Base-by-base conservation (phyloP, 2,113 vertebrate genomes). In the Rostratula benghalensis region DNA sequence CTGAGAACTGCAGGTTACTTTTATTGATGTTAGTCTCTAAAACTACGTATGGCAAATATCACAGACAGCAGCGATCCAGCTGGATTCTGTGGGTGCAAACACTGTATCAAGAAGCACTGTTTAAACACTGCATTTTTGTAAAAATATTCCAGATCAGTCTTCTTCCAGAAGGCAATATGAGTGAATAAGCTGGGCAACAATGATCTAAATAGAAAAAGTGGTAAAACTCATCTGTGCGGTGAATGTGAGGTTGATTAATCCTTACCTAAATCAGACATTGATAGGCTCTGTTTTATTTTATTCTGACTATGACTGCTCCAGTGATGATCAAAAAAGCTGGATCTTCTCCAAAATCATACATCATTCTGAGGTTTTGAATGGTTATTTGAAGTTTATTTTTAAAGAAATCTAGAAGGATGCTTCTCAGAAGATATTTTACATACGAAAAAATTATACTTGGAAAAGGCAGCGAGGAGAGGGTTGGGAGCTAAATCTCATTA, bases 1-100 rank as follows among this genome's bases (percentile, higher is more conserved):
- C 90, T 87, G 94, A 82, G 68, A 81, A 45, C 76, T 71, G 88
- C 92, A 94, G 88, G 90, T 89, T 68, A 1, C 83, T 93, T 81
- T 18, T 22, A 9, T 10, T 48, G 86, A 20, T 53, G 51, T 45
- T 13, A 20, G 76, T 61, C 69, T 76, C 77, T 41, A 56, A 27
- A 75, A 31, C 54, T 13, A 31, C 0, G 7, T 41, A 37, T 57
- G 83, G 94, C 83, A 78, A 51, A 82, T 41, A 64, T 87, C 4
- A 0, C 77, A 48, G 45, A 20, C 90, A 87, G 76, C 90, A 90
- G 56, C 75, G 45, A 79, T 30, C 80, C 95, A 89, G 85, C 73
- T 89, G 88, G 8, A 64, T 27, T 37, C 86, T 45, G 83, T 56
- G 80, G 11, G 27, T 84, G 95, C 92, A 93, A 92, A 95, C 33